A percentile compares a stretch with the other conserved stretches of the same genome.
These are phyloP conservation scores for Ptychodera flava DNA, from an alignment of 35 echinoderm and acorn worm genomes.

Conservation along the genomic window DNA sequence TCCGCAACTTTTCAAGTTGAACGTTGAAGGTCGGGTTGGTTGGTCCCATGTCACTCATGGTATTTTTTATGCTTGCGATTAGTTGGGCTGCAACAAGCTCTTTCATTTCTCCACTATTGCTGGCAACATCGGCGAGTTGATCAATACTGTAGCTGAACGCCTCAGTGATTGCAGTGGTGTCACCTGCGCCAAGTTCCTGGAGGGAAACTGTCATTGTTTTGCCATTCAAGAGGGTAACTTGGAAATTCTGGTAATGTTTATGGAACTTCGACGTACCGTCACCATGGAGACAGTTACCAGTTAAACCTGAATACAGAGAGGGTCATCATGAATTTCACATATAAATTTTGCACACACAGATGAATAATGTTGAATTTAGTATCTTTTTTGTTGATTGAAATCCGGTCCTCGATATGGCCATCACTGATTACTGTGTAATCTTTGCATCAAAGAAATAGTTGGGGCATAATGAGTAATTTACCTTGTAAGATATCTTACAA, in stretches of 20 bases:
- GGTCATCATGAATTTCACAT: not conserved
- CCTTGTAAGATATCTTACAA: conserved; percentile 26
- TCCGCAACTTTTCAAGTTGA: conserved; percentile 9
- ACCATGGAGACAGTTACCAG: conserved; percentile 44
- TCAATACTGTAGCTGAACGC: conserved; percentile 9
- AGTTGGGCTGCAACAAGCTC: too few relatives aligned
- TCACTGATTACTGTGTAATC: conserved; percentile 15
- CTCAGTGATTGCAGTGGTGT: conserved; percentile 18
- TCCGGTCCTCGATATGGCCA: conserved; percentile 12
- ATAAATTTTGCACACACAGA: conserved; percentile 33
- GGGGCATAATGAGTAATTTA: conserved; percentile 17
- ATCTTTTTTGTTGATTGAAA: conserved; percentile 13
- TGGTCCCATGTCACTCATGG: conserved; percentile 16
- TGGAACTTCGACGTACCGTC: conserved; percentile 64
- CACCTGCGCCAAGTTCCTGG: conserved; percentile 6
- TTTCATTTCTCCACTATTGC: too few relatives aligned
- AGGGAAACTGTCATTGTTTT: conserved; percentile 14
- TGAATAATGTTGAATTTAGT: conserved; percentile 24
- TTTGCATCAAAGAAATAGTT: conserved; percentile 29
- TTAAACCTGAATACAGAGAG: too few relatives aligned
- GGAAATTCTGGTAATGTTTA: conserved; percentile 53
- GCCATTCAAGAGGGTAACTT: conserved; percentile 48
- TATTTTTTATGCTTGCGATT: conserved; percentile 21
- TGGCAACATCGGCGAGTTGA: too few relatives aligned
- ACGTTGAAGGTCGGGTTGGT: conserved; percentile 17